phyloP scores from a whole-genome alignment of 2,888 invertebrate species.

The Calameuta filiformis region DNA sequence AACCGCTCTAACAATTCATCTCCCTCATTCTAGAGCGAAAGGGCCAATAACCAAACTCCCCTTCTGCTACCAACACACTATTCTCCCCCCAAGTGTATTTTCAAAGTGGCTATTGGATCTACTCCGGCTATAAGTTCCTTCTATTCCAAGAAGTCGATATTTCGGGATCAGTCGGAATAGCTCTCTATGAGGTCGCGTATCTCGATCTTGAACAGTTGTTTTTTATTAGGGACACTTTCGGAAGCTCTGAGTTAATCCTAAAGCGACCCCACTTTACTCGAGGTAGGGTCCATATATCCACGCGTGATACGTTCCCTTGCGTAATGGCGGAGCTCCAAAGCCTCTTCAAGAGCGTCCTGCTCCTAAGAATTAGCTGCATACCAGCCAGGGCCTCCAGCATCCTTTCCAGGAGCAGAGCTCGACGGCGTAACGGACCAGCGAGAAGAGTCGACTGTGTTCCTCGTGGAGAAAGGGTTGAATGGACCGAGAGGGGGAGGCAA shows the following conservation, averaged over 20 bases:
- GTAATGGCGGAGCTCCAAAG: neutral
- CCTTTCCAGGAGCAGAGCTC: neutral
- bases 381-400: neutral
- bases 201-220: neutral
- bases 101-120: neutral
- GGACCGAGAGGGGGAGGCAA: neutral
- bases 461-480: neutral
- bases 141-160: neutral
- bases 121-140: neutral
- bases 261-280: neutral
- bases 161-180: neutral
- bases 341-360: neutral
- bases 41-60: neutral
- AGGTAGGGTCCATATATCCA: neutral
- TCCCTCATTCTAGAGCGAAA: neutral
- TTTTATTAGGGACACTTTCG: neutral
- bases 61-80: too few relatives aligned
- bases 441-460: neutral
- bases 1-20: neutral
- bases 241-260: neutral
- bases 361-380: neutral
- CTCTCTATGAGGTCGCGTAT: neutral
- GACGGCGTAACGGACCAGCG: neutral
- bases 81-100: neutral
- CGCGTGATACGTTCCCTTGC: neutral